These are phyloP conservation scores for Dendrocincla fuliginosa DNA, from an alignment of 2,797 vertebrate genomes.

Conservation along the genomic window DNA sequence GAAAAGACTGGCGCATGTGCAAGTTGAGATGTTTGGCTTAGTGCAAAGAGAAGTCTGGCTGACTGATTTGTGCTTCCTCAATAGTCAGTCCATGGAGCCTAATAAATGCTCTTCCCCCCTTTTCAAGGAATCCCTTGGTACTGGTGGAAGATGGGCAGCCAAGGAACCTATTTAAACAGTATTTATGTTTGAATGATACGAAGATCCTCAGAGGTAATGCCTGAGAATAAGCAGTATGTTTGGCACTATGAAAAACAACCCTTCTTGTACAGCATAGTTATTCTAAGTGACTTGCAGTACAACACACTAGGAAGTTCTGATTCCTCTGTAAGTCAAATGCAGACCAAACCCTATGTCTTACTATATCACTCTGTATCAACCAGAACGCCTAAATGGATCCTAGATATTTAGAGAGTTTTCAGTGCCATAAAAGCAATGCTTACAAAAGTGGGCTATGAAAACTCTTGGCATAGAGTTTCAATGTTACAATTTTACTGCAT, in stretches of 20 bases:
- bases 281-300: neutral
- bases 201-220: neutral
- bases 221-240: neutral
- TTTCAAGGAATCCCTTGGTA: neutral
- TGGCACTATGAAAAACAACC: neutral
- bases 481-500: neutral
- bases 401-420: neutral
- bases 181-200: neutral
- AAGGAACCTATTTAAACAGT: neutral
- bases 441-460: neutral
- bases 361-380: neutral
- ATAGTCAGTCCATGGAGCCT: neutral
- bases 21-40: neutral
- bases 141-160: neutral
- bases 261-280: neutral
- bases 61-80: neutral
- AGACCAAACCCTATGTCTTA: neutral
- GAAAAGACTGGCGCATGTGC: accelerated
- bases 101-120: neutral
- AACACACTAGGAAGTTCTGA: neutral
- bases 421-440: neutral
- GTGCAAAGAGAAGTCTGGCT: neutral
- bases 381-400: neutral
- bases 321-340: accelerated
- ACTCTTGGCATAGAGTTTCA: neutral